Conservation (phyloP, 2,797 vertebrate genomes). For the Cyclura pinguis region DNA sequence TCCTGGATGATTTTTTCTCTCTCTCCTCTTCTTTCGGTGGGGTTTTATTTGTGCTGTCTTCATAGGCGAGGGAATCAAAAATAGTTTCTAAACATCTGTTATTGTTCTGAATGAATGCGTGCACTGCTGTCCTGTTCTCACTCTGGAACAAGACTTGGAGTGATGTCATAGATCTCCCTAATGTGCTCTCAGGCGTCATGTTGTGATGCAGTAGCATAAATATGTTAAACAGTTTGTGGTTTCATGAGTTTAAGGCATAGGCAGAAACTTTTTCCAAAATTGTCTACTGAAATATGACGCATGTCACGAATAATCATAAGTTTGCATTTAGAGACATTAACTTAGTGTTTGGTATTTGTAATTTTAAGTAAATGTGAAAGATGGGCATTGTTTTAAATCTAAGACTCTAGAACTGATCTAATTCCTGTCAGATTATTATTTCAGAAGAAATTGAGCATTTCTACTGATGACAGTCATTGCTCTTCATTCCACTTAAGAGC, state of each 20-base stretch:
- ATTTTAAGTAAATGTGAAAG: neutral
- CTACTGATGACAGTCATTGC: neutral
- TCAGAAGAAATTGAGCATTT: neutral
- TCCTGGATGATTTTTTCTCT: neutral
- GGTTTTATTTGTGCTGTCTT: neutral
- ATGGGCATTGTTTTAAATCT: neutral
- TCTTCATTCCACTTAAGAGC: neutral
- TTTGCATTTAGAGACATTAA: neutral
- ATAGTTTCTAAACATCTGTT: constrained; percentile 8
- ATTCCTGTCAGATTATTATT: neutral
- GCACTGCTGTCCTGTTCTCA: neutral
- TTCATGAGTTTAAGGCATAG: neutral
- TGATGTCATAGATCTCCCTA: rapidly evolving
- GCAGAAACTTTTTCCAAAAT: neutral
- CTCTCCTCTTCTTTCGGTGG: neutral
- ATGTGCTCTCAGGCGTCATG: neutral
- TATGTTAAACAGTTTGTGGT: neutral
- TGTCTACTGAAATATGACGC: neutral
- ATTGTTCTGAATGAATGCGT: constrained; percentile 8
- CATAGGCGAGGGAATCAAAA: neutral
- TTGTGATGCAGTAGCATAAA: neutral
- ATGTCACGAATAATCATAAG: neutral
- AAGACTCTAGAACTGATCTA: neutral
- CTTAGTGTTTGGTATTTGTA: neutral
- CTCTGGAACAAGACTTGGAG: rapidly evolving